phyloP scores from a whole-genome alignment of 2,113 vertebrate species.

The Nanorana parkeri region DNA sequence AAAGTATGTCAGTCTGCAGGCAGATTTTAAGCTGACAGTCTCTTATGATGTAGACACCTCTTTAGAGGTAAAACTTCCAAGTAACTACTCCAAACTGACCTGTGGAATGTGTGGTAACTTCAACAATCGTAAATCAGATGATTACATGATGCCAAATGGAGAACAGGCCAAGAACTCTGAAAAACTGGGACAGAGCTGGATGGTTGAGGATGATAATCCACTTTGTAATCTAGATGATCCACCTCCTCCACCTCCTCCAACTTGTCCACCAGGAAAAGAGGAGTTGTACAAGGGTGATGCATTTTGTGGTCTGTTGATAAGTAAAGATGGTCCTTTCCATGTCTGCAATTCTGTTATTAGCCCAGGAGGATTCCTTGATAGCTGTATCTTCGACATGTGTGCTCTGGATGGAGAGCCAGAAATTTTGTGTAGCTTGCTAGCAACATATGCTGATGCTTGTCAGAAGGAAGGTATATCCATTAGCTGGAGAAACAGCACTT shows the following conservation, averaged over 20 bases:
- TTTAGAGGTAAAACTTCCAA: constrained; percentile 68
- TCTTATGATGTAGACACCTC: constrained; percentile 66
- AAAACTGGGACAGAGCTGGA: constrained; percentile 67
- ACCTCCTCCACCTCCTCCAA: constrained; percentile 54
- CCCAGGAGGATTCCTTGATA: constrained; percentile 68
- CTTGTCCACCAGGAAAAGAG: constrained; percentile 63
- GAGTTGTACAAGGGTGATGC: constrained; percentile 63
- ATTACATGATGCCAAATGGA: constrained; percentile 62
- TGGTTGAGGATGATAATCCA: constrained; percentile 46
- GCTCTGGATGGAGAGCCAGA: constrained; percentile 62
- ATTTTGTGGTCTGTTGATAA: constrained; percentile 72
- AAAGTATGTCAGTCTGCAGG: constrained; percentile 64
- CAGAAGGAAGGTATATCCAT: constrained; percentile 67
- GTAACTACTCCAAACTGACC: constrained; percentile 64
- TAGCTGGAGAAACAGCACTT: constrained; percentile 73
- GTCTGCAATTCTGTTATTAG: constrained; percentile 67
- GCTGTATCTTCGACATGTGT: constrained; percentile 74
- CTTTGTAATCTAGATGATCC: constrained; percentile 37
- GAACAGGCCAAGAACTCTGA: constrained; percentile 47
- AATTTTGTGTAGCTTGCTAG: constrained; percentile 66
- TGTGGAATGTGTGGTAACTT: constrained; percentile 80
- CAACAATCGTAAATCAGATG: constrained; percentile 67
- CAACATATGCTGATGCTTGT: constrained; percentile 69
- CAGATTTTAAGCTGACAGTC: constrained; percentile 68
- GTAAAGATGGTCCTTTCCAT: constrained; percentile 68